phyloP scores from a whole-genome alignment of 2,113 vertebrate genomes.

The Lutjanus erythropterus region DNA sequence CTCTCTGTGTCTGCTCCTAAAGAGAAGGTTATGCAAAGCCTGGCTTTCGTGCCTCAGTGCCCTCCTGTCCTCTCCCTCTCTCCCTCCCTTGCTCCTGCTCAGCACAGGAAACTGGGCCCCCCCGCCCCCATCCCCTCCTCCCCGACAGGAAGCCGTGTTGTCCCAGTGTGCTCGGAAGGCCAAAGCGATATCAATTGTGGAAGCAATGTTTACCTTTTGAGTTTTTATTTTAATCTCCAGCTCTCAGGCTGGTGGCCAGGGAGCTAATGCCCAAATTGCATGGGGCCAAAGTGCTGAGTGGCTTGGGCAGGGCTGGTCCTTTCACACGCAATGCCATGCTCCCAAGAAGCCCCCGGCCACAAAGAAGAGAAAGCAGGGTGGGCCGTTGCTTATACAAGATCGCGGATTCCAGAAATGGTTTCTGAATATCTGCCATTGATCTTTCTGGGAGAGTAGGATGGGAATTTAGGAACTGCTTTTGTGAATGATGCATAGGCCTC shows the following conservation, averaged over 20 bases:
- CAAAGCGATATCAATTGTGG: slow-evolving; percentile 81
- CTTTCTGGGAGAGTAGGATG: slow-evolving; percentile 74
- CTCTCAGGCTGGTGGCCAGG: slow-evolving; percentile 74
- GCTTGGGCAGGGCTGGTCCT: slow-evolving; percentile 74
- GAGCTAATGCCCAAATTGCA: slow-evolving; percentile 73
- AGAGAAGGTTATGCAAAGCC: slow-evolving; percentile 83
- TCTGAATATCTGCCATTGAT: slow-evolving; percentile 73
- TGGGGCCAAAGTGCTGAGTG: slow-evolving; percentile 72
- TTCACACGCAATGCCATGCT: slow-evolving; percentile 84
- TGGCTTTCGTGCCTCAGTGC: slow-evolving; percentile 74
- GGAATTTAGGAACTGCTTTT: slow-evolving; percentile 44
- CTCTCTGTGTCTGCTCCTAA: slow-evolving; percentile 70
- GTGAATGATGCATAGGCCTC: slow-evolving; percentile 27
- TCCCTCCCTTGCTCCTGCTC: slow-evolving; percentile 61
- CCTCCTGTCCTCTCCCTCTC: slow-evolving; percentile 62
- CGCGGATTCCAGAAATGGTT: slow-evolving; percentile 65
- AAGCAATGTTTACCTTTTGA: slow-evolving; percentile 86
- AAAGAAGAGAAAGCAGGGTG: slow-evolving; percentile 58
- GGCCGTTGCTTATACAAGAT: slow-evolving; percentile 65
- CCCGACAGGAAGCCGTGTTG: slow-evolving; percentile 77
- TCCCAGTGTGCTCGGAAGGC: slow-evolving; percentile 79
- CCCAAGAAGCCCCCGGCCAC: slow-evolving; percentile 62
- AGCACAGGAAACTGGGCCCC: slow-evolving; percentile 81
- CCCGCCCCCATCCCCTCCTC: slow-evolving; percentile 42
- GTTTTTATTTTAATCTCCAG: slow-evolving; percentile 81